These are phyloP conservation scores for Dryomyza anilis DNA, from an alignment of 2,888 invertebrate species.

Conservation along the genomic window DNA sequence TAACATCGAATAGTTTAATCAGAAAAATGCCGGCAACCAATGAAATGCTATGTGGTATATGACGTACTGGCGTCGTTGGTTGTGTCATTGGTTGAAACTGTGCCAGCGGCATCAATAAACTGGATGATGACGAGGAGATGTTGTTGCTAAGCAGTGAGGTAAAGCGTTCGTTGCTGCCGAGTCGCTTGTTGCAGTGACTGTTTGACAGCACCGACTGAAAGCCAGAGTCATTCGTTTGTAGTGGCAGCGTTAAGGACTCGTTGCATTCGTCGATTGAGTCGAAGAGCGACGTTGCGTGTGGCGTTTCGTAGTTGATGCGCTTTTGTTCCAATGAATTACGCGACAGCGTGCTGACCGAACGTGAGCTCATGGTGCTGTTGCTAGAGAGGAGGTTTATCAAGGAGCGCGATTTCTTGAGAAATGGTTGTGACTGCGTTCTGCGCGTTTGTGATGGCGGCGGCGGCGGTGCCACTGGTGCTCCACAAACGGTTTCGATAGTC, in stretches of 20 bases:
- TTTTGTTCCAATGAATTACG: background rate
- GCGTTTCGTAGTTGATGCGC: background rate
- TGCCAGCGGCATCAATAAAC: no score
- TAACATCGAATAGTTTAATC: slow-evolving; percentile 47
- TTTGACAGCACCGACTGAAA: slow-evolving; percentile 31
- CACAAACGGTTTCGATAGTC: no score
- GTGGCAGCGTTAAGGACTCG: no score
- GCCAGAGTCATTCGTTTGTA: slow-evolving; percentile 36
- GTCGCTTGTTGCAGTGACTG: background rate
- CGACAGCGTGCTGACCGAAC: no score
- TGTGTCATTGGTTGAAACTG: background rate
- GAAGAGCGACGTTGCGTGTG: slow-evolving; percentile 25
- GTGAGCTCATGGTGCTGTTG: no score
- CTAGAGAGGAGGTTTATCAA: background rate
- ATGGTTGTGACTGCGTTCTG: no score
- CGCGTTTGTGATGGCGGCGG: no score
- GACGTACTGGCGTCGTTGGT: slow-evolving; percentile 1
- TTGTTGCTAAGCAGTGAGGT: background rate
- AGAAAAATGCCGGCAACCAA: slow-evolving; percentile 57
- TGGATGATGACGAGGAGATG: no score
- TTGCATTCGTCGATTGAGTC: slow-evolving; percentile 37
- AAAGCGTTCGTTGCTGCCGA: background rate
- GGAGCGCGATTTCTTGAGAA: background rate
- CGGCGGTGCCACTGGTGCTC: no score
- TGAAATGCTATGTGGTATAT: slow-evolving; percentile 51